Evolutionary conservation across 2,888 invertebrate species (phyloP).

Genomic region (Meghimatium bilineatum): DNA sequence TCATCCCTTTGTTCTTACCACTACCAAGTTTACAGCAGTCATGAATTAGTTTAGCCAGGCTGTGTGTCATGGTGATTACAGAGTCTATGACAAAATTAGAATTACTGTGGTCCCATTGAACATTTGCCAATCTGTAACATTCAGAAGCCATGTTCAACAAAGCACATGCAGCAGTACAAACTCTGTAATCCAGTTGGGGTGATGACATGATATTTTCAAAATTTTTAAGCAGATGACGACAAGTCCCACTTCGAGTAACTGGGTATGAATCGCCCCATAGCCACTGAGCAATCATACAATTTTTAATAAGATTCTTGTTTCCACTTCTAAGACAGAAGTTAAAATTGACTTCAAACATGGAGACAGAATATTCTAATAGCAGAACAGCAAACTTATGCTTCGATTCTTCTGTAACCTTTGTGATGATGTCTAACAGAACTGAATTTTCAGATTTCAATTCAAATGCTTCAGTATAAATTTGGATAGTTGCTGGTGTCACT

Average conservation of each 20-base stretch:
- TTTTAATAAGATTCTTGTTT: not conserved
- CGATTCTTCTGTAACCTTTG: not conserved
- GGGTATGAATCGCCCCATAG: slow-evolving; percentile 61
- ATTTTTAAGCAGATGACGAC: slow-evolving; percentile 56
- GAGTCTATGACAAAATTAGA: slow-evolving; percentile 23
- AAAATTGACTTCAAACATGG: slow-evolving; percentile 55
- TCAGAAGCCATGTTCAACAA: slow-evolving; percentile 30
- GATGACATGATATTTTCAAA: slow-evolving; percentile 40
- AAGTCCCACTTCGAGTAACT: slow-evolving; percentile 55
- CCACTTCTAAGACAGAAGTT: slow-evolving; percentile 38
- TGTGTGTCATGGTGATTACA: not conserved
- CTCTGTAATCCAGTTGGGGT: not conserved
- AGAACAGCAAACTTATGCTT: not conserved
- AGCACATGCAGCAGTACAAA: slow-evolving; percentile 4
- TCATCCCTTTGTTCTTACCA: slow-evolving; percentile 23
- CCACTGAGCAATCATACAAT: slow-evolving; percentile 58
- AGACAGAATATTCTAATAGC: slow-evolving; percentile 52
- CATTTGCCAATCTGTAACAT: slow-evolving; percentile 13
- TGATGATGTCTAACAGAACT: slow-evolving; percentile 15
- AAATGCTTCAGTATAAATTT: slow-evolving; percentile 29
- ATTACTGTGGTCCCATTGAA: slow-evolving; percentile 16
- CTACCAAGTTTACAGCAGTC: not conserved
- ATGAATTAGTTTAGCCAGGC: slow-evolving; percentile 22
- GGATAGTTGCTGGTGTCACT: not conserved
- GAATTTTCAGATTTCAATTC: slow-evolving; percentile 5